These are phyloP conservation scores for Penaeus vannamei DNA, from an alignment of 1,140 invertebrate genomes.

Conservation along the genomic window DNA sequence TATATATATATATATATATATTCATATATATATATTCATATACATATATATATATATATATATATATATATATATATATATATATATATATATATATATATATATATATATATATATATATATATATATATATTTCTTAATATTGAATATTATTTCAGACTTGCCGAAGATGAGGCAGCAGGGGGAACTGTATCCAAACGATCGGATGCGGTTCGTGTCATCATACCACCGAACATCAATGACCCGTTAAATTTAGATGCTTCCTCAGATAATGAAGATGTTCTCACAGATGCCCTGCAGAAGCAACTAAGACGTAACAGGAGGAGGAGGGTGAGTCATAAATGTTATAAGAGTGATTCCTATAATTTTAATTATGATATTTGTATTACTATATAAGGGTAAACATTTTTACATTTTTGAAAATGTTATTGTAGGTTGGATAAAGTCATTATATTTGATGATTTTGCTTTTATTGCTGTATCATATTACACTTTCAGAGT, in stretches of 20 bases:
- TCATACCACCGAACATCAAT: constrained; percentile 91
- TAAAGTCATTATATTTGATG: background rate
- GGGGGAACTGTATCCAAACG: constrained; percentile 29
- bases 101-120: too few species aligned
- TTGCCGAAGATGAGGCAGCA: background rate
- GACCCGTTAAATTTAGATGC: constrained; percentile 91
- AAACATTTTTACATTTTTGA: too few species aligned
- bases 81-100: too few species aligned
- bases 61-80: too few species aligned
- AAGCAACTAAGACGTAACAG: constrained; percentile 43
- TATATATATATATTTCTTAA: background rate
- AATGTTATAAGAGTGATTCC: background rate
- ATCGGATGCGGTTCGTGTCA: constrained; percentile 75
- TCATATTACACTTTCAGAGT: too few species aligned
- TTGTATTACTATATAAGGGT: too few species aligned
- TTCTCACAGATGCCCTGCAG: constrained; percentile 68
- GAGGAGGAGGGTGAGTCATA: constrained; percentile 48
- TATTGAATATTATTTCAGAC: constrained; percentile 31
- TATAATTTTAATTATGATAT: too few species aligned
- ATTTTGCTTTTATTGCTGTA: constrained; percentile 5
- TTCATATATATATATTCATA: too few species aligned
- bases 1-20: too few species aligned
- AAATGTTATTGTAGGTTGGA: too few species aligned
- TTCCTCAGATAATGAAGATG: constrained; percentile 81
- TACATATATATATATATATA: too few species aligned